These are phyloP conservation scores for Meganola albula DNA, from an alignment of 2,888 invertebrate species.

Conservation along the genomic window DNA sequence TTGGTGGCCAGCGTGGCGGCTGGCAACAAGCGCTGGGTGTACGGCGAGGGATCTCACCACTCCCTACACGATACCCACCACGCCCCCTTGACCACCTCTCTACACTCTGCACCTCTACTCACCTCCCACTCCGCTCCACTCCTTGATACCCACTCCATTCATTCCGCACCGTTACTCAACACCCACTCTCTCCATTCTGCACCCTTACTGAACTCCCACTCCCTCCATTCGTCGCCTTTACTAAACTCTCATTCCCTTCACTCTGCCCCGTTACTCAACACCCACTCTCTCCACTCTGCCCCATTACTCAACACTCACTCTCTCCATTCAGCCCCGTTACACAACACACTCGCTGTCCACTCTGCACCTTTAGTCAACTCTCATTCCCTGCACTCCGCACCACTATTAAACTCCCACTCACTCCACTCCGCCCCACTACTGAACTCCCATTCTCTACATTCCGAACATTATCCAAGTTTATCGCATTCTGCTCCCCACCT, in stretches of 20 bases:
- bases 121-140: constrained; percentile 12
- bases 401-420: constrained; percentile 2
- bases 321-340: constrained; percentile 8
- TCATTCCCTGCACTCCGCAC: constrained; percentile 3
- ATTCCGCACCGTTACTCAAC: neutral
- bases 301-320: constrained; percentile 10
- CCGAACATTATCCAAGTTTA: neutral
- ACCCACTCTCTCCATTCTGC: constrained; percentile 9
- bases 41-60: constrained; percentile 39
- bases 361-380: constrained; percentile 7
- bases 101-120: neutral
- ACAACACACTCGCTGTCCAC: constrained; percentile 10
- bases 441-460: too few relatives aligned
- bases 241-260: neutral
- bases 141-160: neutral
- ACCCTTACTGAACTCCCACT: neutral
- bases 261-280: constrained; percentile 3
- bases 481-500: constrained; percentile 7
- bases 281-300: constrained; percentile 9
- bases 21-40: constrained; percentile 49
- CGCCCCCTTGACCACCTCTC: neutral
- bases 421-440: constrained; percentile 5
- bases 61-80: constrained; percentile 12
- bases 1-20: constrained; percentile 34
- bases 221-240: neutral